Base-by-base conservation (phyloP, 2,888 invertebrate species). In the Thera britannica region DNA sequence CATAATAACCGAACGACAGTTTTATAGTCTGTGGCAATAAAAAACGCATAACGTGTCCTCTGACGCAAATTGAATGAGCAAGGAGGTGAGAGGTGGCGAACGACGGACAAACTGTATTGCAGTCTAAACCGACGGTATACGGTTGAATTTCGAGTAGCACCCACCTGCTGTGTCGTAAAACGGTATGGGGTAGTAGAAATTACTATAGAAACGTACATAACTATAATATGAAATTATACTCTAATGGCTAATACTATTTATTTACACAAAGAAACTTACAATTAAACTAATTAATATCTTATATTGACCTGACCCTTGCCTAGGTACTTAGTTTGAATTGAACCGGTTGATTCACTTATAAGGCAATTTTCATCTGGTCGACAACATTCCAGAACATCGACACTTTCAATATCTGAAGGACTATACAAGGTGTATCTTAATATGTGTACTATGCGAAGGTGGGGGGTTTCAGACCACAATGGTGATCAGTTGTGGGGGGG, bases 21-120 rank as follows among this genome's bases (percentile, higher is more conserved):
- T 90, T 90, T 89, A 90, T 92, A 84, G 90, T 83, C 74, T 80
- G 77, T 70, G 80, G 85, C 85, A 91, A 92, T 92, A 92, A 92
- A 92, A 92, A 91, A 90, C 85, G 82, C 87, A 90, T 92, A 90
- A 92, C 88, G 85, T 84, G 85, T 83, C 76, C 74, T 79, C 75
- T 83, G 85, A 79, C 84, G 82, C 84, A 90, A 91, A 92, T 92
- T 92, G 90, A 90, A 92, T 90, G 86, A 79, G 77, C 68, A 66
- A 76, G 80, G 79, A 78, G 82, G 84, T 81, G 81, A 83, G 83
- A 83, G 82, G 79, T 80, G 77, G 73, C 49, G 44, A 59, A 51
- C 34, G 38, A 44, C 38, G 61, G 62, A 59, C 62, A 64, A 58
- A 48, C 72, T 62, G 82, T 74, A 75, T 63, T 77, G 64, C 35